Conservation (phyloP, 2,888 invertebrate species). For the Trissoscelio sp. region DNA sequence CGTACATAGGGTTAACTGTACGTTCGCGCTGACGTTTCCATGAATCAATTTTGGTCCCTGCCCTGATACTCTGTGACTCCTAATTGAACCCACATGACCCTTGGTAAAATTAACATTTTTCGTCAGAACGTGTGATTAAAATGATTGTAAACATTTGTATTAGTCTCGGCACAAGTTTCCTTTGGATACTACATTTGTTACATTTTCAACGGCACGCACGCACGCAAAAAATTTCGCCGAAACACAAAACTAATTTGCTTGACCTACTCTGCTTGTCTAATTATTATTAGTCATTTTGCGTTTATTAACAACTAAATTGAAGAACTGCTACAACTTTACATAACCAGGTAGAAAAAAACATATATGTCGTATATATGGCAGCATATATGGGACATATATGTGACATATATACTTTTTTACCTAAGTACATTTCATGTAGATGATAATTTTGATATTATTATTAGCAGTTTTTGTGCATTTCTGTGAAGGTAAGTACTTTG, state of each 20-base stretch:
- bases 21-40: conserved; percentile 1
- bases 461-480: too few species aligned
- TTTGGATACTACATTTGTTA: conserved; percentile 1
- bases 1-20: background rate
- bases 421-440: too few species aligned
- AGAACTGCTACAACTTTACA: too few species aligned
- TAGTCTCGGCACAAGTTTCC: background rate
- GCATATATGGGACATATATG: too few species aligned
- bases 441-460: too few species aligned
- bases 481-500: too few species aligned
- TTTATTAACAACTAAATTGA: too few species aligned
- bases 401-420: too few species aligned
- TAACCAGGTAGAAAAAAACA: too few species aligned
- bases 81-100: conserved; percentile 10
- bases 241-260: conserved; percentile 7
- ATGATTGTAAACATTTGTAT: conserved; percentile 18
- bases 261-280: background rate
- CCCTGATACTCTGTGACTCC: background rate
- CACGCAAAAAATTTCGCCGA: background rate
- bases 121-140: conserved; percentile 18
- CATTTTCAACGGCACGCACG: background rate
- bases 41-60: conserved; percentile 16
- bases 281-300: too few species aligned
- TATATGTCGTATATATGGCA: too few species aligned
- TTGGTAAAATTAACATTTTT: conserved; percentile 16